These are phyloP conservation scores for Ostrea edulis DNA, from an alignment of 1,140 invertebrate species.

Conservation along the genomic window DNA sequence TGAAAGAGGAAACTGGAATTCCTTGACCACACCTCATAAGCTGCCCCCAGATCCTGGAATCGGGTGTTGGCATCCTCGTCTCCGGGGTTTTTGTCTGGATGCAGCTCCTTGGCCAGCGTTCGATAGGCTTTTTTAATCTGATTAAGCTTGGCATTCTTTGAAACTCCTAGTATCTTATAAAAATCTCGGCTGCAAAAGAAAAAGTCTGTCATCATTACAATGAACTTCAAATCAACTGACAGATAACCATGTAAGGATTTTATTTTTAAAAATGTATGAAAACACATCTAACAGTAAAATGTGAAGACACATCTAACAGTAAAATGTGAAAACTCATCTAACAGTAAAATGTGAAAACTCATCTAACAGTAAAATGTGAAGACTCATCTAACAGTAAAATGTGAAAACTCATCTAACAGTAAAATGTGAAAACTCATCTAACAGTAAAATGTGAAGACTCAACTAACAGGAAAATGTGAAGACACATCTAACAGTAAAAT, in stretches of 20 bases:
- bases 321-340: too few relatives aligned
- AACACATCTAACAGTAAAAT: background rate
- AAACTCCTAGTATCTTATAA: conserved; percentile 95
- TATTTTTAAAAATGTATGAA: background rate
- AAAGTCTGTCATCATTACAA: background rate
- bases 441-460: too few relatives aligned
- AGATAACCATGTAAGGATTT: conserved; percentile 16
- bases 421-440: too few relatives aligned
- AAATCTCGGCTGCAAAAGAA: conserved; percentile 90
- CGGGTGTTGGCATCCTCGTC: conserved; percentile 94
- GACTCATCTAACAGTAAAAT: too few relatives aligned
- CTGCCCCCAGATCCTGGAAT: conserved; percentile 97
- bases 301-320: too few relatives aligned
- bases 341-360: too few relatives aligned
- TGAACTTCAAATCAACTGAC: background rate
- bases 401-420: too few relatives aligned
- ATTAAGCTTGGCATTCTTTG: conserved; percentile 91
- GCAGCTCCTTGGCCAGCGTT: conserved; percentile 95
- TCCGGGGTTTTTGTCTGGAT: conserved; percentile 98
- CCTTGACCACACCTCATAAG: conserved; percentile 88
- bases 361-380: too few relatives aligned
- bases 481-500: too few relatives aligned
- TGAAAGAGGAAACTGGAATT: too few relatives aligned
- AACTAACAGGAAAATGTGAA: too few relatives aligned
- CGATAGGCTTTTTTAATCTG: conserved; percentile 99